Evolutionary conservation across 2,888 invertebrate species (phyloP).

Genomic region (Fragum whitleyi): DNA sequence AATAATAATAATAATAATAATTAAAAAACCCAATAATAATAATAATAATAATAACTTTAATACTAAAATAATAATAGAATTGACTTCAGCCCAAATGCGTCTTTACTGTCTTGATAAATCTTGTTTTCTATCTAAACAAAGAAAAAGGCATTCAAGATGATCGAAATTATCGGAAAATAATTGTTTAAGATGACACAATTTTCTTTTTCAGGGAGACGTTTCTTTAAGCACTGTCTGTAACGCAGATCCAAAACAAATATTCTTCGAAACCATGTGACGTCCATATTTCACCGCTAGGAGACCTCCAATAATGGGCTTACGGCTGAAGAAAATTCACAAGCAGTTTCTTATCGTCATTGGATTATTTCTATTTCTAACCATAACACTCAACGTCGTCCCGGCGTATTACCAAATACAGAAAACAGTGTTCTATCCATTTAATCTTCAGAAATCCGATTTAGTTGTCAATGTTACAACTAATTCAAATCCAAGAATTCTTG

Average conservation of each 20-base stretch:
- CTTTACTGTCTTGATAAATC: too few relatives aligned
- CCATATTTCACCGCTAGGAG: not conserved
- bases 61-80: too few relatives aligned
- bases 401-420: conserved; percentile 21
- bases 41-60: too few relatives aligned
- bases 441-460: not conserved
- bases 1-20: too few relatives aligned
- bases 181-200: not conserved
- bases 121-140: too few relatives aligned
- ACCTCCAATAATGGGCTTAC: conserved; percentile 27
- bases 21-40: too few relatives aligned
- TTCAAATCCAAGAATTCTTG: not conserved
- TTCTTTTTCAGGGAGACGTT: not conserved
- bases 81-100: too few relatives aligned
- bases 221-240: not conserved
- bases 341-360: conserved; percentile 42
- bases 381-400: conserved; percentile 38
- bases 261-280: conserved; percentile 5
- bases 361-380: conserved; percentile 31
- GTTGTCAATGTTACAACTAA: not conserved
- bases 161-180: too few relatives aligned
- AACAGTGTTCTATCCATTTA: conserved; percentile 6
- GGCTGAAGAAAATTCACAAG: conserved; percentile 39
- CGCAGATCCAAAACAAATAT: not conserved
- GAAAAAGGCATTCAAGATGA: too few relatives aligned